Base-by-base conservation (phyloP, 2,888 invertebrate genomes). In the Acronicta leporina region DNA sequence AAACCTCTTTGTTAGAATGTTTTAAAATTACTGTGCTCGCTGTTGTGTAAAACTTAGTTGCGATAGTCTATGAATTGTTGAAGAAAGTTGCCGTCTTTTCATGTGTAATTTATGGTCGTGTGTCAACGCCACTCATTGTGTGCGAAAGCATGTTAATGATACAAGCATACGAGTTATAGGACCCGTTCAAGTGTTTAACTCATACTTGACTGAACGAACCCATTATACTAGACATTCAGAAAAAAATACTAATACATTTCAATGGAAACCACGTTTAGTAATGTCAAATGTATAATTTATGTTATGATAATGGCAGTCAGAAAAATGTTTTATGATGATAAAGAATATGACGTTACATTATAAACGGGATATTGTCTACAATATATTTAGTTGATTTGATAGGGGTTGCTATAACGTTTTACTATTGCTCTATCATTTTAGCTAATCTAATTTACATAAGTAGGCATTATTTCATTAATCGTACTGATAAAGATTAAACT, bases 21-120 rank as follows among this genome's bases (percentile, higher is more conserved):
- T 51, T 51, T 43, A 53, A 52, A 50, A 66, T 43, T n/a, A 16
- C 55, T 9, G 40, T 56, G 45, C 72, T 55, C 35, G 55, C 63
- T 49, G 60, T 73, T 69, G 66, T 64, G 50, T 69, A 61, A 63
- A 63, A 57, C 59, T 63, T 54, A 56, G 63, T 73, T 73, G 64
- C 66, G 63, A 75, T 64, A 63, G 63, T 75, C 63, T 68, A 63
- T 47, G 60, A 48, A 71, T 53, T 52, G 62, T 75, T 63, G 51
- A 73, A 73, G 77, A 75, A 75, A 75, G 77, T 61, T 73, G 63
- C 56, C 60, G 60, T 62, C 64, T 76, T 61, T 73, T 69, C 59
- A 61, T 60, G 45, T 55, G 60, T 73, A 64, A 68, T 72, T 72
- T 73, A 73, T 58, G 67, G 60, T 63, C 52, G 53, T 63, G 46